phyloP scores from a whole-genome alignment of 2,113 vertebrate genomes.

The Boulengeromyrus knoepffleri region DNA sequence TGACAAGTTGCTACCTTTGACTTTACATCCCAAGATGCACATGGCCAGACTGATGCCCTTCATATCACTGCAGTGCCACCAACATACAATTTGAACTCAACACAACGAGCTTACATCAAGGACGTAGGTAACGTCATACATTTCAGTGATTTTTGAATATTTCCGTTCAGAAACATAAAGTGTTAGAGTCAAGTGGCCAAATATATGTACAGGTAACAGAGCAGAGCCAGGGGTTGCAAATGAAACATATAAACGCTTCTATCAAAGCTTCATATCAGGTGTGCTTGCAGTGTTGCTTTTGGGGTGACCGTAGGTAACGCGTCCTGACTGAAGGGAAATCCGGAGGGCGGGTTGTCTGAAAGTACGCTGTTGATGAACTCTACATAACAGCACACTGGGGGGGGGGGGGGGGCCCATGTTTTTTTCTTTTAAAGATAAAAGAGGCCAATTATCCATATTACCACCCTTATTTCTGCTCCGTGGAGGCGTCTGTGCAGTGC shows the following conservation, averaged over 20 bases:
- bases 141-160: not conserved
- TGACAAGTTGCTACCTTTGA: not conserved
- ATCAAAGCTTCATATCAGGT: not conserved
- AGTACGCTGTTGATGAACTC: not conserved
- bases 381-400: not conserved
- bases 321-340: not conserved
- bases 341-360: not conserved
- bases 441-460: not conserved
- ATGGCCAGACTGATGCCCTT: not conserved
- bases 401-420: not conserved
- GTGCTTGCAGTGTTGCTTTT: not conserved
- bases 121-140: not conserved
- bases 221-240: not conserved
- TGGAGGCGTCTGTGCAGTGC: not conserved
- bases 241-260: not conserved
- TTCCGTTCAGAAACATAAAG: not conserved
- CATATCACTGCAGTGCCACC: not conserved
- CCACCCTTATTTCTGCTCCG: not conserved
- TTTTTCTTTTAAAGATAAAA: not conserved
- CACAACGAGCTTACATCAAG: not conserved
- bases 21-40: not conserved
- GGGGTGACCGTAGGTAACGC: not conserved
- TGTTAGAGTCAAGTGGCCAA: not conserved
- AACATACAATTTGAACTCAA: not conserved
- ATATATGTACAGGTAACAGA: not conserved